phyloP scores from a whole-genome alignment of 1,140 invertebrate species.

The Drosophila miranda region DNA sequence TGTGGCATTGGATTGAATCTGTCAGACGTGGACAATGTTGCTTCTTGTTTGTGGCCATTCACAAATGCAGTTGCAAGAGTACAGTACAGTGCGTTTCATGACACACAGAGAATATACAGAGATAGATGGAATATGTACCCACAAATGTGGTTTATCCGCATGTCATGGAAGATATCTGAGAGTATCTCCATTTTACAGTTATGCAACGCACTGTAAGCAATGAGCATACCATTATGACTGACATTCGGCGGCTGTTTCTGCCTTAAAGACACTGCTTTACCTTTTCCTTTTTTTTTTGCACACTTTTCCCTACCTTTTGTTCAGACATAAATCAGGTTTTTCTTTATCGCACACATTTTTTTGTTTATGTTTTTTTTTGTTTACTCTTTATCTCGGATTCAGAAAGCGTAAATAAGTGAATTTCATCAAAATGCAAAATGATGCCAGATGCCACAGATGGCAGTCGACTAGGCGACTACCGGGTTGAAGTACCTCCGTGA shows the following conservation, averaged over 20 bases:
- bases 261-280: background rate
- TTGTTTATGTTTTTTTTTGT: slow-evolving; percentile 17
- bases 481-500: slow-evolving; percentile 7
- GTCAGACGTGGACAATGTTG: slow-evolving; percentile 13
- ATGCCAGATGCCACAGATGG: too few species aligned
- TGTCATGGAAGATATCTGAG: too few species aligned
- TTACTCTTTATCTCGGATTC: slow-evolving; percentile 35
- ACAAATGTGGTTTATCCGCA: too few species aligned
- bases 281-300: slow-evolving; percentile 4
- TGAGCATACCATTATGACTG: slow-evolving; percentile 5
- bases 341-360: background rate
- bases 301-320: slow-evolving; percentile 27
- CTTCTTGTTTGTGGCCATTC: slow-evolving; percentile 51
- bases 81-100: too few species aligned
- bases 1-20: slow-evolving; percentile 26
- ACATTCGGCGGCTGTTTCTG: background rate
- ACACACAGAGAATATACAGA: too few species aligned
- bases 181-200: background rate
- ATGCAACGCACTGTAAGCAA: slow-evolving; percentile 32
- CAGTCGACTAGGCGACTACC: background rate
- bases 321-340: slow-evolving; percentile 14
- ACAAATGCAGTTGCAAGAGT: slow-evolving; percentile 34
- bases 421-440: slow-evolving; percentile 31
- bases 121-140: too few species aligned
- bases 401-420: slow-evolving; percentile 74